Percentiles rank a stretch among this genome's conserved stretches.
phyloP scores from a whole-genome alignment of 2,113 vertebrate genomes.

The Anoura caudifer region DNA sequence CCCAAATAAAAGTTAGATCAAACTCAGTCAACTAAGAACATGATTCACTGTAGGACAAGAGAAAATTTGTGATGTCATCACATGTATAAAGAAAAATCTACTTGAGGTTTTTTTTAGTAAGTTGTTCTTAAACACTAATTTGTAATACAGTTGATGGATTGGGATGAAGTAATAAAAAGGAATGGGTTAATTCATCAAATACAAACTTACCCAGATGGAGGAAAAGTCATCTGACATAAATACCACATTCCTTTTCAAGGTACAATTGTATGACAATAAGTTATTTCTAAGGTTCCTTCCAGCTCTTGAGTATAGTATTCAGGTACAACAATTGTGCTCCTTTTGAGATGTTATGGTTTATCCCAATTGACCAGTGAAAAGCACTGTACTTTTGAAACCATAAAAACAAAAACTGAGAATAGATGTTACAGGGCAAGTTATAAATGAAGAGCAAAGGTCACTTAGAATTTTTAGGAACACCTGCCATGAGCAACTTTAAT shows the following conservation, averaged over 20 bases:
- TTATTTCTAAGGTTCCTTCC: constrained; percentile 10
- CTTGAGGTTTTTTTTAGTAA: not conserved
- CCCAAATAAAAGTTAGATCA: not conserved
- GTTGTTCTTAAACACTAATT: constrained; percentile 24
- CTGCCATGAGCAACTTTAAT: not conserved
- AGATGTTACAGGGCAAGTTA: not conserved
- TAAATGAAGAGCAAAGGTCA: not conserved
- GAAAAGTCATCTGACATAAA: not conserved
- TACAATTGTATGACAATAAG: not conserved
- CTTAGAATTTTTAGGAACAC: not conserved
- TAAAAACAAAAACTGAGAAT: not conserved
- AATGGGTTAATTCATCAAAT: not conserved
- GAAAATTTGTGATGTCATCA: not conserved
- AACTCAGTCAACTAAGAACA: constrained; percentile 12
- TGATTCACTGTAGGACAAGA: not conserved
- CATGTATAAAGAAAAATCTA: constrained; percentile 20
- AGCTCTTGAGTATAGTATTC: not conserved
- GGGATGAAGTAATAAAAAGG: not conserved
- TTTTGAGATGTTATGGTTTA: not conserved
- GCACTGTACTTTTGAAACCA: not conserved
- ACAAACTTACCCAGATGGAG: not conserved
- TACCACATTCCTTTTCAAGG: constrained; percentile 11
- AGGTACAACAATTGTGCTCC: not conserved
- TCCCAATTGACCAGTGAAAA: not conserved
- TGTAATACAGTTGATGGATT: not conserved